Percentiles rank a stretch among this genome's conserved stretches.
phyloP scores from a whole-genome alignment of 2,888 invertebrate genomes.

The Sympetrum striolatum region DNA sequence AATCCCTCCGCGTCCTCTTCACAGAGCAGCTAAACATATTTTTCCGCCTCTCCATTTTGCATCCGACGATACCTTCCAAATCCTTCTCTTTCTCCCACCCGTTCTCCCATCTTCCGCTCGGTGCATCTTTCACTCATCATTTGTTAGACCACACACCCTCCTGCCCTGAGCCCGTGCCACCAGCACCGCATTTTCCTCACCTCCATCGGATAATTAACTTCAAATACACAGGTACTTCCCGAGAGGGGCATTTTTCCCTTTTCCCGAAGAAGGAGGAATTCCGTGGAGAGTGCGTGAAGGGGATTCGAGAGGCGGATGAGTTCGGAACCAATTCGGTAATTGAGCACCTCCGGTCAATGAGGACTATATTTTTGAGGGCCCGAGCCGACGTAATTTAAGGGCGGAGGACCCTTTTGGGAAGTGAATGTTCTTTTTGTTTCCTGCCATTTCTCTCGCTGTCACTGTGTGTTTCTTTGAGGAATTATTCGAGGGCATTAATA shows the following conservation, averaged over 20 bases:
- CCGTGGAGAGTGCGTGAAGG: background rate
- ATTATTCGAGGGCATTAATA: background rate
- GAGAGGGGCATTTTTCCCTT: background rate
- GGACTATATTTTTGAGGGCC: background rate
- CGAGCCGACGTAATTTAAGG: background rate
- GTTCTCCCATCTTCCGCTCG: background rate
- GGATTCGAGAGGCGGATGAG: background rate
- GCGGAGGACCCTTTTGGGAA: background rate
- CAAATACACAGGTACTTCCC: constrained; percentile 18
- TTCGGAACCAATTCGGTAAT: constrained; percentile 36
- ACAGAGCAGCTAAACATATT: background rate
- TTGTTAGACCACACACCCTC: constrained; percentile 39
- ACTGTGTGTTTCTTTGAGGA: background rate
- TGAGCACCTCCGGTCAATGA: background rate
- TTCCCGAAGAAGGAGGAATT: background rate
- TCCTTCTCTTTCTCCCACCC: background rate
- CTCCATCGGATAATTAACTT: constrained; percentile 18
- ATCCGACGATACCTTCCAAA: background rate
- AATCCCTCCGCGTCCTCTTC: background rate
- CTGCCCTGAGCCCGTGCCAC: background rate
- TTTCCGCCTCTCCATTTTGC: background rate
- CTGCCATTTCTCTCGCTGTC: background rate
- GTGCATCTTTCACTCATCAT: constrained; percentile 9
- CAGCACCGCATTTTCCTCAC: background rate
- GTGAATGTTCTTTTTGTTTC: background rate